Evolutionary conservation across 1,140 invertebrate genomes (phyloP).

Genomic region (Drosophila sulfurigaster): DNA sequence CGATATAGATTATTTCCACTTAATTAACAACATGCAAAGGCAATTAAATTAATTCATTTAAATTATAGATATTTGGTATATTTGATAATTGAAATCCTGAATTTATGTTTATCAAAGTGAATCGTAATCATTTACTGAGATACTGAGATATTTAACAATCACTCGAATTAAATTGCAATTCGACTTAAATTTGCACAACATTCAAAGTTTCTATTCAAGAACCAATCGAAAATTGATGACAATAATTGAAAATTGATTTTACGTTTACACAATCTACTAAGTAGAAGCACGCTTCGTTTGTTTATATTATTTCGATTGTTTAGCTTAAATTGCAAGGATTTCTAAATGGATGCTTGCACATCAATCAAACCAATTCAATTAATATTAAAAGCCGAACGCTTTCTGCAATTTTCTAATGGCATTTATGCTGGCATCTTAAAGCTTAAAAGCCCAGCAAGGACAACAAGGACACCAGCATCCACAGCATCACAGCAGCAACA

Average conservation of each 20-base stretch:
- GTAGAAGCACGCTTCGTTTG: not conserved
- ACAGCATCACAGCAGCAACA: not conserved
- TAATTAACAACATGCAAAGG: too few relatives aligned
- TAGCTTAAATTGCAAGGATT: not conserved
- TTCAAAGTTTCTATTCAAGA: not conserved
- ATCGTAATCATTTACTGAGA: too few relatives aligned
- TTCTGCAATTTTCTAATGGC: conserved; percentile 39
- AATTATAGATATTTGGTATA: too few relatives aligned
- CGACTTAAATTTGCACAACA: not conserved
- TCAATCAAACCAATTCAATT: conserved; percentile 35
- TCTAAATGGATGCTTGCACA: not conserved
- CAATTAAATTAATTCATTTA: too few relatives aligned
- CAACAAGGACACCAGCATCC: conserved; percentile 7
- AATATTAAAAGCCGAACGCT: conserved; percentile 29
- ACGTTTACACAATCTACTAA: not conserved
- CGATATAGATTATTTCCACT: too few relatives aligned
- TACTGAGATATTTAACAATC: not conserved
- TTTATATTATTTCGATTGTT: not conserved
- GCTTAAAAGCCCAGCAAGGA: conserved; percentile 25
- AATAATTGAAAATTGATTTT: not conserved
- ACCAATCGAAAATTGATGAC: not conserved
- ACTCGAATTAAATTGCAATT: not conserved
- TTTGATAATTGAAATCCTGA: too few relatives aligned
- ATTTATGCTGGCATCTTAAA: conserved; percentile 36
- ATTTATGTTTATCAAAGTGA: too few relatives aligned